phyloP scores from a whole-genome alignment of 2,797 vertebrate genomes.

The Mallotus villosus region DNA sequence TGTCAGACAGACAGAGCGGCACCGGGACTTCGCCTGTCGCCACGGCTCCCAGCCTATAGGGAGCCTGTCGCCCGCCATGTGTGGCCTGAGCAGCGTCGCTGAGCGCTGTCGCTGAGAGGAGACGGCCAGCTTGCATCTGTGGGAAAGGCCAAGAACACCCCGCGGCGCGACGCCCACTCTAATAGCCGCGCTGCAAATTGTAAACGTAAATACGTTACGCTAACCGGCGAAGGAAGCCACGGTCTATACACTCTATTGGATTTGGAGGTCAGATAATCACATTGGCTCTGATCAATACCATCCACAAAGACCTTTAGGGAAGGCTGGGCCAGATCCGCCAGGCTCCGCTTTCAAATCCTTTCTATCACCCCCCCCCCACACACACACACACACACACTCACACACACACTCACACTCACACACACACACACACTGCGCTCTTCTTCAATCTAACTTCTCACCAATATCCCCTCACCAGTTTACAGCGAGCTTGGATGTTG shows the following conservation, averaged over 20 bases:
- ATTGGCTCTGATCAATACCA: constrained; percentile 76
- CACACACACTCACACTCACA: constrained; percentile 9
- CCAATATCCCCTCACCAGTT: neutral
- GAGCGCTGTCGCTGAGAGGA: constrained; percentile 57
- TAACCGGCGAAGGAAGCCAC: constrained; percentile 62
- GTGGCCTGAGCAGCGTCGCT: constrained; percentile 42
- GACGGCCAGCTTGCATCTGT: constrained; percentile 43
- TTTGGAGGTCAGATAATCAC: constrained; percentile 78
- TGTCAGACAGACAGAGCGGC: constrained; percentile 65
- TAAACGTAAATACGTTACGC: constrained; percentile 69
- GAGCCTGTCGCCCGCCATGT: constrained; percentile 57
- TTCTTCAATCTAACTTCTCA: neutral
- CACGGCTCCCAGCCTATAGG: constrained; percentile 49
- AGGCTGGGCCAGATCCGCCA: constrained; percentile 53
- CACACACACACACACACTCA: neutral
- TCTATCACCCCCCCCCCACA: constrained; percentile 10
- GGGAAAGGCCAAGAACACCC: constrained; percentile 68
- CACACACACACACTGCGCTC: neutral
- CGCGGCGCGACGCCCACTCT: constrained; percentile 30
- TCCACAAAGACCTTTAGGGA: constrained; percentile 74
- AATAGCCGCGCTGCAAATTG: constrained; percentile 68
- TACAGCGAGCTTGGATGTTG: neutral
- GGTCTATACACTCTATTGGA: constrained; percentile 72
- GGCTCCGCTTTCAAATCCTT: constrained; percentile 50
- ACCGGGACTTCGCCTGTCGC: constrained; percentile 59